Conservation (phyloP, 2,113 vertebrate genomes). For the Anguilla japonica region DNA sequence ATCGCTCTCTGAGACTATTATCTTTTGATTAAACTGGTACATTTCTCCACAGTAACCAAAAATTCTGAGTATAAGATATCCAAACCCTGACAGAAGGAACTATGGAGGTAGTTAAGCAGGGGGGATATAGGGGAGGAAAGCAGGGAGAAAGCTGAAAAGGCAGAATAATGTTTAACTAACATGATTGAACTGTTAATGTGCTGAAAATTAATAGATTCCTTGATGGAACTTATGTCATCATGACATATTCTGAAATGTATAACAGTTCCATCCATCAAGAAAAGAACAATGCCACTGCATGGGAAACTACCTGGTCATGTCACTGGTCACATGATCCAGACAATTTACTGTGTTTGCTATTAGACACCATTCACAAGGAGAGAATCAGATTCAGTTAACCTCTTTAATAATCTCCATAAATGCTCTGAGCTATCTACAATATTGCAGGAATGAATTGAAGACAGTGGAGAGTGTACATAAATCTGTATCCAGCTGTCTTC, state of each 20-base stretch:
- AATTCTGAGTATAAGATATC: too few relatives aligned
- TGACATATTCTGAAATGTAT: neutral
- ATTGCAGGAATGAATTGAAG: neutral
- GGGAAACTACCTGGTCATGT: too few relatives aligned
- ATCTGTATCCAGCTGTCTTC: neutral
- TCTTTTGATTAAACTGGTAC: too few relatives aligned
- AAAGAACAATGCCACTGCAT: neutral
- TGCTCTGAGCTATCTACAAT: neutral
- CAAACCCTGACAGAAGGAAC: neutral
- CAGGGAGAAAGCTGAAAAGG: neutral
- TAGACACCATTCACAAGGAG: neutral
- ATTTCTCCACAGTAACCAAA: too few relatives aligned
- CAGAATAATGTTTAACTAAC: neutral
- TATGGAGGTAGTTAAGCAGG: neutral
- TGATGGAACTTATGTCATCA: neutral
- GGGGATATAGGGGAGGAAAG: neutral
- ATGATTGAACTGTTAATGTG: neutral
- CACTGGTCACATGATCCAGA: neutral
- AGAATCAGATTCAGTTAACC: neutral
- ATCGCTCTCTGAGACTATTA: too few relatives aligned
- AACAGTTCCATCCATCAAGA: neutral
- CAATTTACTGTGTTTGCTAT: neutral
- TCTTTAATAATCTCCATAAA: neutral
- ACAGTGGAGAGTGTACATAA: neutral
- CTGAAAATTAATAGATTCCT: neutral